phyloP scores from a whole-genome alignment of 2,113 vertebrate genomes.

The Athene noctua region DNA sequence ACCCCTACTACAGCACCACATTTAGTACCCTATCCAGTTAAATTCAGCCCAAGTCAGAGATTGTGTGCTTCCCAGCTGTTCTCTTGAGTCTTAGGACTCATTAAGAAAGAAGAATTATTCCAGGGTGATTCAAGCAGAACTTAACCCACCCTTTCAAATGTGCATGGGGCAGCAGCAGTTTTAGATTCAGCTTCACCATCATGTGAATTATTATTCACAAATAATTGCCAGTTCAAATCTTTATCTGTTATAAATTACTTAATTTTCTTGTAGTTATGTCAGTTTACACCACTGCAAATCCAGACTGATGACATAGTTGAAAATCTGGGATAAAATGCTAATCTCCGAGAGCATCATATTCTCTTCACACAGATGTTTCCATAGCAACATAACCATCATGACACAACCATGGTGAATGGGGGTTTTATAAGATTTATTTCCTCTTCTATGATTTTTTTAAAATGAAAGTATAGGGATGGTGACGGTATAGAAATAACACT shows the following conservation, averaged over 20 bases:
- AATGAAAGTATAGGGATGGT: background rate
- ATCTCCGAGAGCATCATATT: background rate
- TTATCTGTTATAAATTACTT: background rate
- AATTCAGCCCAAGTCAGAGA: background rate
- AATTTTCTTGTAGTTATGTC: background rate
- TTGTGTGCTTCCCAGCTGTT: background rate
- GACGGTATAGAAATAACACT: background rate
- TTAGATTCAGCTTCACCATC: background rate
- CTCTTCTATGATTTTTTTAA: background rate
- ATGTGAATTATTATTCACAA: background rate
- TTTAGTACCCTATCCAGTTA: background rate
- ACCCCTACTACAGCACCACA: background rate
- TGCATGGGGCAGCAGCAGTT: background rate
- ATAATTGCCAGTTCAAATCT: background rate
- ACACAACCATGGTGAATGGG: background rate
- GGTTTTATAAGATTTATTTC: background rate
- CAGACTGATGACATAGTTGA: slow-evolving; percentile 2
- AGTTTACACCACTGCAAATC: background rate
- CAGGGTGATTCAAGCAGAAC: background rate
- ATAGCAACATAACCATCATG: slow-evolving; percentile 1
- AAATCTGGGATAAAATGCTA: slow-evolving; percentile 20
- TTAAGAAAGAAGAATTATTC: background rate
- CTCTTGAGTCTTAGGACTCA: background rate
- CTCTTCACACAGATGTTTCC: slow-evolving; percentile 42
- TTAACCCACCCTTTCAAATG: background rate